These are phyloP conservation scores for Drosophila mayri DNA, from an alignment of 1,140 invertebrate genomes.

Conservation along the genomic window DNA sequence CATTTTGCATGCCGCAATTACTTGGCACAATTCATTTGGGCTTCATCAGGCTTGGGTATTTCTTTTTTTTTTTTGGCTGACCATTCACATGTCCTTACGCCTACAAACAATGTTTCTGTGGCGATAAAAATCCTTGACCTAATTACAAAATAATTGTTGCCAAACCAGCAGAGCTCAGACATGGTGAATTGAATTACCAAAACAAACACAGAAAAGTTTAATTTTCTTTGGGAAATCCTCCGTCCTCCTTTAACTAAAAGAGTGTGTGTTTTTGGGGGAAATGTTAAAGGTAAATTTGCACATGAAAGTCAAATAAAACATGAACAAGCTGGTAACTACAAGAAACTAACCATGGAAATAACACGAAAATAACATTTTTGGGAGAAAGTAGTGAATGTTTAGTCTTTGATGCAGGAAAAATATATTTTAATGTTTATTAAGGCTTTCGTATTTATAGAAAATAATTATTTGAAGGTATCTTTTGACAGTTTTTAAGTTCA, in stretches of 20 bases:
- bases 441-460: background rate
- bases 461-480: background rate
- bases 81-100: constrained; percentile 40
- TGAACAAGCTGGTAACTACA: constrained; percentile 3
- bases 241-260: constrained; percentile 1
- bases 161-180: constrained; percentile 49
- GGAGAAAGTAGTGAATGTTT: background rate
- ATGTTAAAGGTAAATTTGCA: constrained; percentile 35
- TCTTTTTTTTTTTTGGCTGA: constrained; percentile 19
- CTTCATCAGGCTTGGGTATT: background rate
- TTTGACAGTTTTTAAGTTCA: background rate
- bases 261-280: constrained; percentile 4
- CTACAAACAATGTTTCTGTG: constrained; percentile 22
- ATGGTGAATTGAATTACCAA: constrained; percentile 74
- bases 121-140: constrained; percentile 79
- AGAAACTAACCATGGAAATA: constrained; percentile 12
- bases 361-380: background rate
- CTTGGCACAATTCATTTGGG: constrained; percentile 58
- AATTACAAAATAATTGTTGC: constrained; percentile 82
- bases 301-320: constrained; percentile 33
- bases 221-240: constrained; percentile 16
- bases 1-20: constrained; percentile 76
- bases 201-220: constrained; percentile 70
- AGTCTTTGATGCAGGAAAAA: background rate
- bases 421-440: background rate